Evolutionary conservation across 2,113 vertebrate genomes (phyloP).

Genomic region (Gallinago jamesoni): DNA sequence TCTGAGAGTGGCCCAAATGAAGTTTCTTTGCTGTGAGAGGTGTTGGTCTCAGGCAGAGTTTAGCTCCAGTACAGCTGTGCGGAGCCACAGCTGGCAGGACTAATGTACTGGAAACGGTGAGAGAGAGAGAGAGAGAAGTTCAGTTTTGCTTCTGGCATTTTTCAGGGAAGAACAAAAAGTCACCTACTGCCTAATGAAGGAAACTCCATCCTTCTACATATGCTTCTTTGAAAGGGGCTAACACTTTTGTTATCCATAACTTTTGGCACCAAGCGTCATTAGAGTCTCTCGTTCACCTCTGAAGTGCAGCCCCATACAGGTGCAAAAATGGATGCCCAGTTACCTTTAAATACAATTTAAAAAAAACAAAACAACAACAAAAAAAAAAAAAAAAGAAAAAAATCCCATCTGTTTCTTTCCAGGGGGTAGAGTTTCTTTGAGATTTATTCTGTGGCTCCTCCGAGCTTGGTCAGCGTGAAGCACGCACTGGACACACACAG

Average conservation of each 20-base stretch:
- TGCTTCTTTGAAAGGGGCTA: neutral
- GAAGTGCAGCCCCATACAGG: neutral
- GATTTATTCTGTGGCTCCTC: neutral
- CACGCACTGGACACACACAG: neutral
- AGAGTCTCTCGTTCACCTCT: neutral
- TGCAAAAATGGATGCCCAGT: neutral
- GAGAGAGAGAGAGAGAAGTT: neutral
- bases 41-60: neutral
- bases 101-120: neutral
- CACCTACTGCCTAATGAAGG: neutral
- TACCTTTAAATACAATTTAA: neutral
- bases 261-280: neutral
- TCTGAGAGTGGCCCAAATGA: neutral
- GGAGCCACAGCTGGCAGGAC: neutral
- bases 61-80: neutral
- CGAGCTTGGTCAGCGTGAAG: neutral
- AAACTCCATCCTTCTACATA: neutral
- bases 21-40: neutral
- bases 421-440: conserved; percentile 24
- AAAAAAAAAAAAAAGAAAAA: neutral
- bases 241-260: neutral
- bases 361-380: too few species aligned
- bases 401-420: conserved; percentile 27
- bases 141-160: neutral
- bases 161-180: neutral